Base-by-base conservation (phyloP, 2,888 invertebrate genomes). In the Andrena haemorrhoa region DNA sequence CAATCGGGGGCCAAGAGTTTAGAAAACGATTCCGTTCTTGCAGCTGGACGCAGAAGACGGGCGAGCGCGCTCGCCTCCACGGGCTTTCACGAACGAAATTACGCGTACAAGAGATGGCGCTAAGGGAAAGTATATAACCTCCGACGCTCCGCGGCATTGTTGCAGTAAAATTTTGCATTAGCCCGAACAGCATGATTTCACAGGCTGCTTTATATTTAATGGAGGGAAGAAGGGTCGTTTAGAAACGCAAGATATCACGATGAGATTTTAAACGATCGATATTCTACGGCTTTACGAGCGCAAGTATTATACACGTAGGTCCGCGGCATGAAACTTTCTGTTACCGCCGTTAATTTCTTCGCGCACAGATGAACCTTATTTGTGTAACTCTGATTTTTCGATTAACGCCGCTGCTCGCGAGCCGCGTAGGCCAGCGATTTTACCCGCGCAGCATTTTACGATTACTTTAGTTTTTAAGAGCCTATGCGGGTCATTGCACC, bases 191-290 rank as follows among this genome's bases (percentile, higher is more conserved):
- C 20, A 2, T 6, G 23, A 26, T 10, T 63, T 41, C 10, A 23
- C 29, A 3, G 3, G 6, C n/a, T 5, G 33, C 35, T 69, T 23
- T 33, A 4, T 47, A 16, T 3, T 8, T 2, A 16, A 49, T 6
- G 31, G 26, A 16, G 58, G 26, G 31, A 53, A 65, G 41, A 23
- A 35, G 31, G 51, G 26, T 31, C 49, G 79, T 51, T 10, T 56
- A 80, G 64, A 35, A 77, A 78, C 61, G 78, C 56, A 61, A 79
- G 82, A 86, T 86, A 74, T 86, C 84, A 47, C 80, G 83, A 80
- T 77, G 78, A 82, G 88, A 88, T 84, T 88, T 82, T 78, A 84
- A 68, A 69, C 84, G 86, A 88, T 88, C 88, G 84, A 88, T 88
- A 88, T 72, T 58, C 33, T 29, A 35, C 64, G 66, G 77, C 33